phyloP scores from a whole-genome alignment of 1,140 invertebrate species.

The Eurytemora carolleeae region DNA sequence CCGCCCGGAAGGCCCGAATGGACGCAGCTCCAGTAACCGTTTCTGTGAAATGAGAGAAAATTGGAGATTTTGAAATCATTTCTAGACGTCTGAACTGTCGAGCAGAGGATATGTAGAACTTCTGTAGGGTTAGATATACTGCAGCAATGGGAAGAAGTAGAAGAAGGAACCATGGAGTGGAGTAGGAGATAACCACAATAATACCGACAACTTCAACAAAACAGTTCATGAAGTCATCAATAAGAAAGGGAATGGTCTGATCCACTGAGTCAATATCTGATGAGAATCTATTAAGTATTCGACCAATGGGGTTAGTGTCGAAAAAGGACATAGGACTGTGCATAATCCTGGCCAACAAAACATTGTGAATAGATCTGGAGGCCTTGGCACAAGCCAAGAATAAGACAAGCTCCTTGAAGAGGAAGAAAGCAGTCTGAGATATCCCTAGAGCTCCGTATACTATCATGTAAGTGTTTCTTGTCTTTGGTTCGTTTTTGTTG shows the following conservation, averaged over 20 bases:
- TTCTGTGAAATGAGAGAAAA: constrained; percentile 17
- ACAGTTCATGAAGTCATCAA: background rate
- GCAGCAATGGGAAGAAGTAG: constrained; percentile 15
- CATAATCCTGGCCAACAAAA: constrained; percentile 30
- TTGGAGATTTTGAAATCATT: constrained; percentile 13
- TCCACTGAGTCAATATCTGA: constrained; percentile 30
- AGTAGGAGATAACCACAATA: background rate
- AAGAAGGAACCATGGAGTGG: background rate
- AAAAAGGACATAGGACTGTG: constrained; percentile 48
- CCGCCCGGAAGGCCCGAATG: constrained; percentile 44
- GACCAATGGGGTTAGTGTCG: constrained; percentile 49
- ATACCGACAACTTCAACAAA: background rate
- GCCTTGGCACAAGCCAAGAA: constrained; percentile 18
- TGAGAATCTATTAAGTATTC: constrained; percentile 30
- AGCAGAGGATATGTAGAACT: constrained; percentile 15
- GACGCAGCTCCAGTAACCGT: constrained; percentile 41
- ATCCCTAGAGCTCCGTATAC: constrained; percentile 68
- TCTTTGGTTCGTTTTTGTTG: constrained; percentile 51
- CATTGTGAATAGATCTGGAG: constrained; percentile 19
- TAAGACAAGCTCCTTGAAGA: constrained; percentile 17
- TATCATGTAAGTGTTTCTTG: constrained; percentile 56
- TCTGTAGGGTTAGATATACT: constrained; percentile 13
- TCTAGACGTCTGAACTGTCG: constrained; percentile 16
- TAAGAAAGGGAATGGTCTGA: constrained; percentile 39
- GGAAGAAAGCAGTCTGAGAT: constrained; percentile 46